These are phyloP conservation scores for Xiphorhynchus elegans DNA, from an alignment of 2,113 vertebrate species.

Conservation along the genomic window DNA sequence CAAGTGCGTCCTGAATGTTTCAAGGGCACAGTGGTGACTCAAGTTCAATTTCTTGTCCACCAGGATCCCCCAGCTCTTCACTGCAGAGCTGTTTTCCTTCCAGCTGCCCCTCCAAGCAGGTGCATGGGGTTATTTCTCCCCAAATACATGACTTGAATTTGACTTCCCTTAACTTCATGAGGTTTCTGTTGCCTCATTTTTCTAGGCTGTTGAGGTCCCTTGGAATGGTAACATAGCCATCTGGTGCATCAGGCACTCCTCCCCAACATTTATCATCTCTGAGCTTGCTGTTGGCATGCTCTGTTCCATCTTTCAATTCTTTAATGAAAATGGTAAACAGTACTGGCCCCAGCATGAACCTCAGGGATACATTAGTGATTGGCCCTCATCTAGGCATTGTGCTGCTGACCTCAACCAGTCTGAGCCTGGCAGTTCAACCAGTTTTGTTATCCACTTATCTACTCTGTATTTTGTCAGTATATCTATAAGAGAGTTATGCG, in stretches of 20 bases:
- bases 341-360: background rate
- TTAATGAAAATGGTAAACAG: background rate
- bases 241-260: background rate
- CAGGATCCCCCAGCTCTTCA: background rate
- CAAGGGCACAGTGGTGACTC: background rate
- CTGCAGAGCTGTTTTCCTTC: background rate
- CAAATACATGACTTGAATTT: background rate
- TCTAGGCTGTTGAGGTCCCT: background rate
- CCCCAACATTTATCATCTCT: background rate
- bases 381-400: background rate
- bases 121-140: background rate
- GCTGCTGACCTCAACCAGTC: background rate
- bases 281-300: background rate
- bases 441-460: background rate
- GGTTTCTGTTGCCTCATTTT: background rate
- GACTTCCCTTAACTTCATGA: background rate
- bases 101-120: background rate
- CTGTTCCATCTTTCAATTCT: background rate
- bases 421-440: background rate
- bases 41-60: background rate
- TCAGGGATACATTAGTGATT: background rate
- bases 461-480: background rate
- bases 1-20: background rate
- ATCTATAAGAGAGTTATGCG: background rate
- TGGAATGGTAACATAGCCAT: background rate